A percentile compares a stretch with the other conserved stretches of the same genome.
phyloP scores from a whole-genome alignment of 2,797 vertebrate genomes.

The Bovichtus variegatus region DNA sequence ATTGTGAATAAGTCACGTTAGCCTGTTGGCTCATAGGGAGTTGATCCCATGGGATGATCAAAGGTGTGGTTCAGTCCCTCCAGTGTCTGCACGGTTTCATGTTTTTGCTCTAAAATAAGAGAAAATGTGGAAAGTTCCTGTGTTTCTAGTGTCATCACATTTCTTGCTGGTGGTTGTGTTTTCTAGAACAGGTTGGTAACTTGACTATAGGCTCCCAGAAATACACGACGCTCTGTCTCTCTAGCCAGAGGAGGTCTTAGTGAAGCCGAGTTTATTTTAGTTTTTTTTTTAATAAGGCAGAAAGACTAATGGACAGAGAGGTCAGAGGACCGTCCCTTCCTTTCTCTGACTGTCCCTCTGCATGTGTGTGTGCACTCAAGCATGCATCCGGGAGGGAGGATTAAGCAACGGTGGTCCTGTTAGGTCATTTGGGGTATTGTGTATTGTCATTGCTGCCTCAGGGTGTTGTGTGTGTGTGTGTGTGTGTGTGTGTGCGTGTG shows the following conservation, averaged over 20 bases:
- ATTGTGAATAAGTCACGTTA: neutral
- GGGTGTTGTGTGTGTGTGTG: conserved; percentile 55
- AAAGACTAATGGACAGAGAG: conserved; percentile 70
- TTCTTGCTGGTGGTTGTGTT: conserved; percentile 36
- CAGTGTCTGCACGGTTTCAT: conserved; percentile 23
- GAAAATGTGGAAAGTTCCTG: conserved; percentile 15
- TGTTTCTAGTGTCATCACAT: conserved; percentile 53
- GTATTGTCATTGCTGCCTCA: conserved; percentile 74
- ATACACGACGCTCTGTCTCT: conserved; percentile 31
- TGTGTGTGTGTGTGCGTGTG: conserved; percentile 25
- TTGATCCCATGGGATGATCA: conserved; percentile 26
- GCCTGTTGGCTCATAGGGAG: conserved; percentile 8
- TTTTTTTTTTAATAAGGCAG: conserved; percentile 54
- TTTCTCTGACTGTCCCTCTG: conserved; percentile 34
- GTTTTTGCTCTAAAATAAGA: conserved; percentile 28
- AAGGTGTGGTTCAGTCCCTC: conserved; percentile 28
- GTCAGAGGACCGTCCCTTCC: conserved; percentile 52
- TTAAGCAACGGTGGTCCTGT: conserved; percentile 78
- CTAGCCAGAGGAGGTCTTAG: conserved; percentile 35
- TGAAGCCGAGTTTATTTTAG: conserved; percentile 42
- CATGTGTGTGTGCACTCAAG: conserved; percentile 52
- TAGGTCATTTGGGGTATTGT: conserved; percentile 78
- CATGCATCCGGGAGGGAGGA: conserved; percentile 60
- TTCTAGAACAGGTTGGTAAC: conserved; percentile 46
- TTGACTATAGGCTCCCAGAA: conserved; percentile 17